Conservation (phyloP, 2,888 invertebrate species). For the Yponomeuta plumbellus region DNA sequence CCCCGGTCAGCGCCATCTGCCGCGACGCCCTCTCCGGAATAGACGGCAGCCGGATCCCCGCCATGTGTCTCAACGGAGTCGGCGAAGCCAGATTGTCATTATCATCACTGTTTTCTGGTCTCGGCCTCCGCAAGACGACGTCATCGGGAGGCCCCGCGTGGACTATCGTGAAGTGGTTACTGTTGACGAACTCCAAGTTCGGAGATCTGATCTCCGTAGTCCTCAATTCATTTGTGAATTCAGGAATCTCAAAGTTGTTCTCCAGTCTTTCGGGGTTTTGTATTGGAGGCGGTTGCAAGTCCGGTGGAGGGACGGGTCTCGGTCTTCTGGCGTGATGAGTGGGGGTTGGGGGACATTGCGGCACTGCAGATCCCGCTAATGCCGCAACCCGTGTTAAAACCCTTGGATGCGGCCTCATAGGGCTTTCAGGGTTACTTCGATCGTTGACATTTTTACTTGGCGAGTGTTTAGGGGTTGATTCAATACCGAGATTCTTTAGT, state of each 20-base stretch:
- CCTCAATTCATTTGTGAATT: conserved; percentile 66
- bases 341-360: conserved; percentile 91
- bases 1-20: conserved; percentile 74
- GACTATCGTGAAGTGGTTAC: conserved; percentile 75
- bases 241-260: conserved; percentile 67
- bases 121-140: conserved; percentile 65
- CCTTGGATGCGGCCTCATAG: conserved; percentile 78
- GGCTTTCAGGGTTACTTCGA: conserved; percentile 47
- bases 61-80: conserved; percentile 80
- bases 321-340: conserved; percentile 88
- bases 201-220: conserved; percentile 73
- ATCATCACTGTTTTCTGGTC: conserved; percentile 55
- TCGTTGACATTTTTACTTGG: conserved; percentile 44
- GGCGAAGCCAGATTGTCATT: conserved; percentile 74
- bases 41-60: conserved; percentile 86
- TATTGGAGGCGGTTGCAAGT: conserved; percentile 70
- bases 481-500: conserved; percentile 60
- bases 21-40: conserved; percentile 84
- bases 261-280: conserved; percentile 52
- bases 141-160: conserved; percentile 70
- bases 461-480: conserved; percentile 63
- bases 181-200: conserved; percentile 73
- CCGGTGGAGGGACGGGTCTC: conserved; percentile 76
- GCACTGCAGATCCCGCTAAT: conserved; percentile 72
- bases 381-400: conserved; percentile 77